phyloP scores from a whole-genome alignment of 2,888 invertebrate genomes.

The Margaritifera margaritifera region DNA sequence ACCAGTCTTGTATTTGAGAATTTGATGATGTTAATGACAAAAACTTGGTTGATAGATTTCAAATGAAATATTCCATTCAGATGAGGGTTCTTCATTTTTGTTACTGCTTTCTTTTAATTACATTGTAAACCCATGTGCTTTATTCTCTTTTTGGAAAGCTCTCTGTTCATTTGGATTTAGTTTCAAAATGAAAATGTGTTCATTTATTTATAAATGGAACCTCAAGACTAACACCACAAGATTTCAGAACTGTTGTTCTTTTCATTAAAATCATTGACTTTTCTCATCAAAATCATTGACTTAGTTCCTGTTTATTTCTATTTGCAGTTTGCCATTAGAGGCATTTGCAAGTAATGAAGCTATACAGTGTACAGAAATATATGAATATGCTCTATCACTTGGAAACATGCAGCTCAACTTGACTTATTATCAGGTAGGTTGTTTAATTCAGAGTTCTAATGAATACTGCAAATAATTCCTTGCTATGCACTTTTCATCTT shows the following conservation, averaged over 20 bases:
- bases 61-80: too few species aligned
- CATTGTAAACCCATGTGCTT: not conserved
- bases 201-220: not conserved
- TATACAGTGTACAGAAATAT: slow-evolving; percentile 94
- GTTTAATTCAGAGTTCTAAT: not conserved
- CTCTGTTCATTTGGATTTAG: not conserved
- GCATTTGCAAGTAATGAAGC: slow-evolving; percentile 85
- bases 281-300: not conserved
- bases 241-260: too few species aligned
- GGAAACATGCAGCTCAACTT: slow-evolving; percentile 83
- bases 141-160: not conserved
- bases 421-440: slow-evolving; percentile 81
- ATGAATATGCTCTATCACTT: slow-evolving; percentile 91
- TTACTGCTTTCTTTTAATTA: too few species aligned
- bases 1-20: too few species aligned
- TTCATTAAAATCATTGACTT: too few species aligned
- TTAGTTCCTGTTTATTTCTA: not conserved
- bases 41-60: too few species aligned
- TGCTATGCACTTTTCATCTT: not conserved
- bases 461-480: too few species aligned
- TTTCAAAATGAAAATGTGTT: not conserved
- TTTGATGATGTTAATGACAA: too few species aligned
- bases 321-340: slow-evolving; percentile 55
- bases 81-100: too few species aligned
- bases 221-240: too few species aligned